Evolutionary conservation across 1,140 invertebrate species (phyloP).

Genomic region (Oryctes rhinoceros): DNA sequence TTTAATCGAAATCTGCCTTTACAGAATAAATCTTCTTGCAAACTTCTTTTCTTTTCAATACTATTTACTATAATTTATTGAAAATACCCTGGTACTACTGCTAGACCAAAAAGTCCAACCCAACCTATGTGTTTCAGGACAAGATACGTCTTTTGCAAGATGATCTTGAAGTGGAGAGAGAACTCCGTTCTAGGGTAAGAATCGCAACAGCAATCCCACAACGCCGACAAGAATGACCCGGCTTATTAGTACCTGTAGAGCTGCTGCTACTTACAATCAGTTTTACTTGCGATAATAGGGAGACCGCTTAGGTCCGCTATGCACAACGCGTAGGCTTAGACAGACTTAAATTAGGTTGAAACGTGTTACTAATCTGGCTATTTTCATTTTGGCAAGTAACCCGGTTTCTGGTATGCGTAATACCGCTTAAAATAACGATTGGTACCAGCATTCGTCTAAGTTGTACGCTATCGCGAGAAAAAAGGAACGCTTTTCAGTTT

Average conservation of each 20-base stretch:
- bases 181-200: slow-evolving; percentile 95
- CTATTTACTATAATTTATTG: too few species aligned
- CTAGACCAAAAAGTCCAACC: neutral
- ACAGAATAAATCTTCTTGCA: too few species aligned
- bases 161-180: slow-evolving; percentile 96
- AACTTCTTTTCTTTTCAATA: too few species aligned
- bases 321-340: neutral
- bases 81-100: too few species aligned
- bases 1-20: too few species aligned
- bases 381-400: slow-evolving; percentile 42
- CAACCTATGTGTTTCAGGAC: slow-evolving; percentile 76
- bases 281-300: neutral
- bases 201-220: slow-evolving; percentile 4
- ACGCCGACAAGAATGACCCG: neutral
- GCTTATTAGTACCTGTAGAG: neutral
- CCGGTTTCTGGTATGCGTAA: slow-evolving; percentile 41
- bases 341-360: slow-evolving; percentile 39
- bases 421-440: slow-evolving; percentile 8
- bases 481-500: neutral
- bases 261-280: neutral
- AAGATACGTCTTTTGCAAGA: slow-evolving; percentile 97
- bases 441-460: neutral
- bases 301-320: neutral
- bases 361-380: slow-evolving; percentile 42
- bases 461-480: neutral